phyloP scores from a whole-genome alignment of 1,140 invertebrate species.

The Calosoma granatense region DNA sequence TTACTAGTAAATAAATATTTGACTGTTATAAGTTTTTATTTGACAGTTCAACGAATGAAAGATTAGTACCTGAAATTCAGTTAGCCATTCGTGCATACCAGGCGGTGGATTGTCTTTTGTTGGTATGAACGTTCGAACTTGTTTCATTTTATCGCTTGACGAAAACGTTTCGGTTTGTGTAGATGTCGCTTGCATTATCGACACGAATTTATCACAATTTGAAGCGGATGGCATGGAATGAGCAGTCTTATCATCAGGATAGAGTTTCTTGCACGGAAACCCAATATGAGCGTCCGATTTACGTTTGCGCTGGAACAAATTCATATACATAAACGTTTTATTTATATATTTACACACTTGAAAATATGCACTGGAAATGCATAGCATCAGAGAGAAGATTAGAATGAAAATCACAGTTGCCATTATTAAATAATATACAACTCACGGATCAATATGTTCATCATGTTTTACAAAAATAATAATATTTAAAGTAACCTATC shows the following conservation, averaged over 20 bases:
- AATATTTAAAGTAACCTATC: not conserved
- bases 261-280: constrained; percentile 35
- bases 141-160: constrained; percentile 36
- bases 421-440: no score
- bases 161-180: constrained; percentile 17
- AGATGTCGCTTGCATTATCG: constrained; percentile 17
- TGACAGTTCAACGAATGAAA: no score
- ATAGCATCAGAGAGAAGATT: constrained; percentile 33
- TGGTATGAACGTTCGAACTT: constrained; percentile 49
- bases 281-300: constrained; percentile 36
- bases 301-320: constrained; percentile 31
- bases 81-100: constrained; percentile 64
- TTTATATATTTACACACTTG: not conserved
- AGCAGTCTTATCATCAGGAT: constrained; percentile 21
- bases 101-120: constrained; percentile 72
- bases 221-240: not conserved
- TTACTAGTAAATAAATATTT: no score
- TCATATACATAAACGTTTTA: not conserved
- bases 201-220: constrained; percentile 7
- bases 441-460: no score
- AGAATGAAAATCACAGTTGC: constrained; percentile 12
- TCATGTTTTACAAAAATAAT: no score
- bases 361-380: constrained; percentile 1
- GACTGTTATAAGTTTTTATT: no score
- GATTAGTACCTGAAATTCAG: constrained; percentile 60